Percentiles rank a stretch among this genome's conserved stretches.
Conservation (phyloP, 2,888 invertebrate genomes). For the Agrypnus murinus region DNA sequence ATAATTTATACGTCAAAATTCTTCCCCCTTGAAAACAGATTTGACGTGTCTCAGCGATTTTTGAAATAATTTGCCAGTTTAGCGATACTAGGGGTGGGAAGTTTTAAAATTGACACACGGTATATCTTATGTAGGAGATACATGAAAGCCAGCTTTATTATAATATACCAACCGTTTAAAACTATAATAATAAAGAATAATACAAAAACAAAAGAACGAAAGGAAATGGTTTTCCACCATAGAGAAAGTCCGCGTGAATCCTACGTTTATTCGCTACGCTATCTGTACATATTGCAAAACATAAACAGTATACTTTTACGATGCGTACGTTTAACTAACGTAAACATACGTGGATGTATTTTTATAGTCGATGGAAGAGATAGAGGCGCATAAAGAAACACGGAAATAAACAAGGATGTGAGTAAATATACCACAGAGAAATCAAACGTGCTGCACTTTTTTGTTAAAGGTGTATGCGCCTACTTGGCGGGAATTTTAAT, state of each 20-base stretch:
- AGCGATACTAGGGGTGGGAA: no score
- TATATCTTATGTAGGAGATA: no score
- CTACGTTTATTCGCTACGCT: not conserved
- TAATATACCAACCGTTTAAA: no score
- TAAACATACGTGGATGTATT: slow-evolving; percentile 58
- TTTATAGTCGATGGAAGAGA: slow-evolving; percentile 52
- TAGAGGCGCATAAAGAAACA: slow-evolving; percentile 44
- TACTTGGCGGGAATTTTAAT: slow-evolving; percentile 41
- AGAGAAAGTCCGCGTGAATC: not conserved
- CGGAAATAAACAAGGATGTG: slow-evolving; percentile 53
- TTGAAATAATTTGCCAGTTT: no score
- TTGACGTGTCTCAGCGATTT: no score
- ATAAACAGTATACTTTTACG: slow-evolving; percentile 34
- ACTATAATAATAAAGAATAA: no score
- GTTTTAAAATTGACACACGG: no score
- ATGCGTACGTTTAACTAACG: slow-evolving; percentile 53
- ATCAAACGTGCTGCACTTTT: slow-evolving; percentile 55
- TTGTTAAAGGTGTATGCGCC: slow-evolving; percentile 50
- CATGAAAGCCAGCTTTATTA: no score
- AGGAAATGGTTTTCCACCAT: no score
- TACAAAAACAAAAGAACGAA: no score
- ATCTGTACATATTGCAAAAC: slow-evolving; percentile 34
- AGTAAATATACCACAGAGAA: slow-evolving; percentile 48
- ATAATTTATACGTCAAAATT: no score
- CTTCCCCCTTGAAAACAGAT: no score